These are phyloP conservation scores for Manacus vitellinus DNA, from an alignment of 2,113 vertebrate genomes.

Conservation along the genomic window DNA sequence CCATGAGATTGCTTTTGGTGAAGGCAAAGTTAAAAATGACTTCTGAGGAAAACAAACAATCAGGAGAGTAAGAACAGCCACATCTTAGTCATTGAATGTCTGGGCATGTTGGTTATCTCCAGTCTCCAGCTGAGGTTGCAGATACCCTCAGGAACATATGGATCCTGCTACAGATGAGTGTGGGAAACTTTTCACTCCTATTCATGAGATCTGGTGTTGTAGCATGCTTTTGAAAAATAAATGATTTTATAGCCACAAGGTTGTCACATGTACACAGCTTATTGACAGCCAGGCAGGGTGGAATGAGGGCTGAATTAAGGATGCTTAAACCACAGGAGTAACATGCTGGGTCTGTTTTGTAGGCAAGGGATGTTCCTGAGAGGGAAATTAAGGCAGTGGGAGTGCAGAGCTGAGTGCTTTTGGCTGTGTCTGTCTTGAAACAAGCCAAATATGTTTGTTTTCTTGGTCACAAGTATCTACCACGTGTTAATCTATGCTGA, in stretches of 20 bases:
- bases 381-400: neutral
- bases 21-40: neutral
- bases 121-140: neutral
- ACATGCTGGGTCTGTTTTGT: accelerated
- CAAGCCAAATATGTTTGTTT: neutral
- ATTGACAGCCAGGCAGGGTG: neutral
- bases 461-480: neutral
- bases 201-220: neutral
- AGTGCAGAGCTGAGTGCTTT: neutral
- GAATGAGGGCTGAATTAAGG: accelerated
- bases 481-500: neutral
- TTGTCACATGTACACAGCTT: neutral
- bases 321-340: neutral
- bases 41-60: neutral
- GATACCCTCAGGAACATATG: neutral
- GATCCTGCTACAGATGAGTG: neutral
- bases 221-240: neutral
- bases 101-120: neutral
- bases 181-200: accelerated
- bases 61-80: neutral
- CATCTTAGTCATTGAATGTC: neutral
- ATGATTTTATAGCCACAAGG: neutral
- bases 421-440: neutral
- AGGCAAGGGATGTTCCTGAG: accelerated
- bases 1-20: neutral